phyloP scores from a whole-genome alignment of 1,140 invertebrate species.

The Eumeta japonica region DNA sequence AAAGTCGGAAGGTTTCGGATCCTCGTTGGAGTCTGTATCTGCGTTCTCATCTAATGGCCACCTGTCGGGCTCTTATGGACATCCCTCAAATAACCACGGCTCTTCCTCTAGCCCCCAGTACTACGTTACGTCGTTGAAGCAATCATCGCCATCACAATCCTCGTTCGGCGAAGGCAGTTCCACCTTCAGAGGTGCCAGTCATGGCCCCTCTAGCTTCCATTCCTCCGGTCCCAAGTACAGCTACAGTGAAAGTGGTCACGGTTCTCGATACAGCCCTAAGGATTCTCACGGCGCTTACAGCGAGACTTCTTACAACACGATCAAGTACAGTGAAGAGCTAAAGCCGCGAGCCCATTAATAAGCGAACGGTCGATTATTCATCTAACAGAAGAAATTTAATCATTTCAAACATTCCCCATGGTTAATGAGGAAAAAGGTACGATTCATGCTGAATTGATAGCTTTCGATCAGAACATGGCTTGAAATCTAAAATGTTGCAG shows the following conservation, averaged over 20 bases:
- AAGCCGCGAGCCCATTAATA: slow-evolving; percentile 32
- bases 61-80: slow-evolving; percentile 19
- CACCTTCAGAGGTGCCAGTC: slow-evolving; percentile 27
- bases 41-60: slow-evolving; percentile 36
- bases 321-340: slow-evolving; percentile 47
- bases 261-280: slow-evolving; percentile 26
- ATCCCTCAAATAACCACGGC: slow-evolving; percentile 21
- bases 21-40: slow-evolving; percentile 28
- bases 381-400: too few relatives aligned
- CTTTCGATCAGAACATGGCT: too few relatives aligned
- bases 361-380: too few relatives aligned
- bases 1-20: slow-evolving; percentile 34
- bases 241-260: slow-evolving; percentile 17
- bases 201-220: slow-evolving; percentile 29
- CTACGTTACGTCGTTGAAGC: slow-evolving; percentile 22
- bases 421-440: too few relatives aligned
- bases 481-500: too few relatives aligned
- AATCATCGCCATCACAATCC: slow-evolving; percentile 22
- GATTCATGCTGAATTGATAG: too few relatives aligned
- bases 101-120: slow-evolving; percentile 34
- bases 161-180: slow-evolving; percentile 30
- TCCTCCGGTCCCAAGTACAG: slow-evolving; percentile 42
- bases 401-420: too few relatives aligned
- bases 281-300: slow-evolving; percentile 38
- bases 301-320: slow-evolving; percentile 44